Percentiles rank a stretch among this genome's conserved stretches.
Conservation (phyloP, 2,113 vertebrate genomes). For the Zosterops japonicus region DNA sequence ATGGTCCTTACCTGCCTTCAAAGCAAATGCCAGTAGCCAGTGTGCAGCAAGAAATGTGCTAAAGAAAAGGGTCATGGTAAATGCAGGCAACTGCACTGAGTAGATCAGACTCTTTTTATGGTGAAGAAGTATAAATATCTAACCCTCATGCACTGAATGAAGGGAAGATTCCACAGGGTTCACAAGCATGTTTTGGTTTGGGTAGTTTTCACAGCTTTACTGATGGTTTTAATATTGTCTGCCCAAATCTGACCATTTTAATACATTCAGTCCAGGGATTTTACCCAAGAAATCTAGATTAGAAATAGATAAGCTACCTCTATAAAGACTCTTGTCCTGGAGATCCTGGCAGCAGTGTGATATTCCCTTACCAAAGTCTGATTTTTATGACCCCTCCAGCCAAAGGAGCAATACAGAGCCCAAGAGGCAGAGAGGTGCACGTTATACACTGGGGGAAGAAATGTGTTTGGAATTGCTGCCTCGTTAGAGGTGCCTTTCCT, state of each 20-base stretch:
- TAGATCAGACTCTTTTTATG: not conserved
- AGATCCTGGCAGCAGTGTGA: not conserved
- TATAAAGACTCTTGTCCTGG: not conserved
- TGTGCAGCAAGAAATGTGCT: not conserved
- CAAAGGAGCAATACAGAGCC: not conserved
- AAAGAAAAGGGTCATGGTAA: not conserved
- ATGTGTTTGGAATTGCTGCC: not conserved
- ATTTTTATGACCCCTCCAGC: not conserved
- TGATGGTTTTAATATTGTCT: not conserved
- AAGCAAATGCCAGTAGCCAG: not conserved
- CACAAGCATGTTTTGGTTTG: not conserved
- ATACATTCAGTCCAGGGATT: not conserved
- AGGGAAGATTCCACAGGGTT: not conserved
- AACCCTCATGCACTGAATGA: not conserved
- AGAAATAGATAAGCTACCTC: not conserved
- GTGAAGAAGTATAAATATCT: not conserved
- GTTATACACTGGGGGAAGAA: not conserved
- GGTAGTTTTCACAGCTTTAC: not conserved
- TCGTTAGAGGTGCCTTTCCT: not conserved
- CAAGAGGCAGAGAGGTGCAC: not conserved
- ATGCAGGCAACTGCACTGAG: not conserved
- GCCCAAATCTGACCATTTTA: not conserved
- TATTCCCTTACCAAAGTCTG: not conserved
- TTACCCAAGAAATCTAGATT: not conserved
- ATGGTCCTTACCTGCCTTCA: not conserved